These are phyloP conservation scores for Muntiacus muntjak DNA, from an alignment of 2,113 vertebrate species.

Conservation along the genomic window DNA sequence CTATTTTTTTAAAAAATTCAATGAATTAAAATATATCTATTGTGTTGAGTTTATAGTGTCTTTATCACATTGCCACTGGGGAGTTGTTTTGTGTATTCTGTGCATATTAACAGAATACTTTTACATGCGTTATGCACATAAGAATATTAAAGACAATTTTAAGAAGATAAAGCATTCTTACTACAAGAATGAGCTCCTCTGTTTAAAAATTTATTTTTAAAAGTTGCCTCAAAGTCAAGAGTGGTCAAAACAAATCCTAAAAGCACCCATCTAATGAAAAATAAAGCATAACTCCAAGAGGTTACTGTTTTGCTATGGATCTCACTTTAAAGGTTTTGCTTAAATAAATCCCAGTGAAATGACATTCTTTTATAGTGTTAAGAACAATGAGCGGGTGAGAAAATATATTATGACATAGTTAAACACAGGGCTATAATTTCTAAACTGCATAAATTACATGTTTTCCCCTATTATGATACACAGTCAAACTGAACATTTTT, in stretches of 20 bases:
- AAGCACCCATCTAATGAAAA: constrained; percentile 47
- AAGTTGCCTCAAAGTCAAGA: constrained; percentile 38
- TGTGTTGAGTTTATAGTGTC: constrained; percentile 62
- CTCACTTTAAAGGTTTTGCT: constrained; percentile 35
- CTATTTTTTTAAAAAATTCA: background rate
- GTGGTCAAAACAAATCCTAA: constrained; percentile 59
- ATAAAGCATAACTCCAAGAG: background rate
- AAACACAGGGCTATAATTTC: constrained; percentile 83
- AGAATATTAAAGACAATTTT: constrained; percentile 63
- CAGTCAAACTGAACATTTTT: constrained; percentile 80
- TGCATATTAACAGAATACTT: constrained; percentile 66
- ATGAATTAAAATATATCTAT: constrained; percentile 38
- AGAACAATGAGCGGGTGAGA: constrained; percentile 74
- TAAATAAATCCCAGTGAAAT: constrained; percentile 67
- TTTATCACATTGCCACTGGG: constrained; percentile 48
- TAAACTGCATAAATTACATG: constrained; percentile 85
- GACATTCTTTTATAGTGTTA: constrained; percentile 38
- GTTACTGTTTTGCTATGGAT: constrained; percentile 19
- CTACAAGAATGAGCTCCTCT: background rate
- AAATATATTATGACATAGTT: constrained; percentile 78
- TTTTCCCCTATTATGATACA: constrained; percentile 82
- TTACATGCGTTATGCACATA: constrained; percentile 54
- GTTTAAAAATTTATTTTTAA: constrained; percentile 38
- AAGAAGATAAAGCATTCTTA: constrained; percentile 35
- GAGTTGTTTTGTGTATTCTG: constrained; percentile 60